Conservation (phyloP, 2,888 invertebrate genomes). For the Pandemis corylana region DNA sequence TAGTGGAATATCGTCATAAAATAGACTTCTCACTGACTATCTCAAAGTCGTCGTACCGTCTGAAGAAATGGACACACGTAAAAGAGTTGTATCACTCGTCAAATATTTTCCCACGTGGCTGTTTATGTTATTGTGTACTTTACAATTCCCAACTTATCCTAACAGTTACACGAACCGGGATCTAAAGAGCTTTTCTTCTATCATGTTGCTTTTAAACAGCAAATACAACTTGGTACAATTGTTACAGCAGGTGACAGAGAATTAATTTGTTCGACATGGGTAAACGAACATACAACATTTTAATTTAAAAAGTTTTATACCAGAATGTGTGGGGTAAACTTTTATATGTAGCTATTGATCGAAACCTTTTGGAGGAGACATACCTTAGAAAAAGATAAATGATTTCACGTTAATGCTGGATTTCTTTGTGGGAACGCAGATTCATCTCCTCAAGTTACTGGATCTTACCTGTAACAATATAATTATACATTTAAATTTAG, state of each 20-base stretch:
- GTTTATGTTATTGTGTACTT: conserved; percentile 39
- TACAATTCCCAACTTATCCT: conserved; percentile 34
- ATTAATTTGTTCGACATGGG: conserved; percentile 39
- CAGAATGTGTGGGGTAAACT: neutral
- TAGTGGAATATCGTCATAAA: neutral
- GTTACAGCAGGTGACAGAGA: conserved; percentile 35
- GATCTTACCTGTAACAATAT: conserved; percentile 34
- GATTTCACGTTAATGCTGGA: neutral
- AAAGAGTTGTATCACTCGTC: conserved; percentile 28
- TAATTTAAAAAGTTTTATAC: conserved; percentile 40
- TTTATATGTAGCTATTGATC: conserved; percentile 10
- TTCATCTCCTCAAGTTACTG: neutral
- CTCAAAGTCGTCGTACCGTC: neutral
- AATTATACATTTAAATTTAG: neutral
- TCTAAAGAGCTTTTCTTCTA: neutral
- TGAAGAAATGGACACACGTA: conserved; percentile 16
- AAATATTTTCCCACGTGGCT: conserved; percentile 37
- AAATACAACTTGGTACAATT: conserved; percentile 26
- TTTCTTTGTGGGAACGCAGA: neutral
- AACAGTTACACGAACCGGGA: conserved; percentile 11
- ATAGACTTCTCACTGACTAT: neutral
- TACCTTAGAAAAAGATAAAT: neutral
- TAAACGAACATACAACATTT: conserved; percentile 35
- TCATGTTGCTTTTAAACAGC: neutral
- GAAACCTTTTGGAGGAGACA: neutral